Evolutionary conservation across 2,797 vertebrate species (phyloP), one percentile per base, ranked within the genome.

Genomic region (Syngnathus acus): DNA sequence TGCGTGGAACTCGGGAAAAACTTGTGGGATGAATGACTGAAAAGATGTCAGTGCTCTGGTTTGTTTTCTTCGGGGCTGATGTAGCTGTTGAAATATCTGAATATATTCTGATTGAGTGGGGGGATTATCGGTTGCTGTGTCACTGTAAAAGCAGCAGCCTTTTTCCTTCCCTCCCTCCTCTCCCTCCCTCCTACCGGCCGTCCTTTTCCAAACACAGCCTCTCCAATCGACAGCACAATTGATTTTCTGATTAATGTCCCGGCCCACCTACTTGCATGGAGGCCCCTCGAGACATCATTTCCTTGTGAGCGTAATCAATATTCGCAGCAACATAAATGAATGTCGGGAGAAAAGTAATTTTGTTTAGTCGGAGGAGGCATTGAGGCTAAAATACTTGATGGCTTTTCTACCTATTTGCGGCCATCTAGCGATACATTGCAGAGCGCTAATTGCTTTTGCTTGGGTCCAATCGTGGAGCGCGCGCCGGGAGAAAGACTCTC

Each of bases 241-340:
- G 93, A 95, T 94, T 92, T 91, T 74, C 89, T 95, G 92, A 96
- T 95, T 94, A 94, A 94, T 93, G 91, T 78, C 90, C 84, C 85
- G 87, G 87, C 79, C 90, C 79, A 68, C 90, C 88, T 84, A 92
- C 90, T 90, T 89, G 75, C 84, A 16, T 84, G 81, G 84, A 82
- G 84, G 86, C 79, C 86, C 88, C 81, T 86, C 55, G 32, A 93
- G 89, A 92, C 89, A 92, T 92, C 76, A 93, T 94, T 95, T 94
- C 91, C 90, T 90, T 89, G 83, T 91, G 88, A 91, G 82, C 82
- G 72, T 91, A 89, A 94, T 93, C 93, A 92, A 94, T 94, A 90
- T 84, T 84, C 89, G 86, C 89, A 92, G 93, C 89, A 92, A 87
- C 85, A 87, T 76, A 80, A 86, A 86, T 86, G 89, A 91, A 90